Evolutionary conservation across 2,113 vertebrate species (phyloP).

Genomic region (Platichthys flesus): DNA sequence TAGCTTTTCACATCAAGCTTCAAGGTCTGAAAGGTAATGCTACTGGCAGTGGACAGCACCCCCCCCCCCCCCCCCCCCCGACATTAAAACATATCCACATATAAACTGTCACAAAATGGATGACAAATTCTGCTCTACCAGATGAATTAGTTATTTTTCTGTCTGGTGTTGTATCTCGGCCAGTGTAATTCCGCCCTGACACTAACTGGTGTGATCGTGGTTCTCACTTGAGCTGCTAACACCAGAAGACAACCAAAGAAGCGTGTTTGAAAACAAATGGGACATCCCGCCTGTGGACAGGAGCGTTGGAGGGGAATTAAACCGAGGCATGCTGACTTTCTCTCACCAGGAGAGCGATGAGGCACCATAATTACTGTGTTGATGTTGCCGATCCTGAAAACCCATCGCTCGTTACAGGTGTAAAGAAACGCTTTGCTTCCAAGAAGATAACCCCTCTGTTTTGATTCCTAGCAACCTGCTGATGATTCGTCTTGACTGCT

Average conservation of each 20-base stretch:
- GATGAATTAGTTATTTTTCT: constrained; percentile 1
- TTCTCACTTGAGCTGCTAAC: constrained; percentile 20
- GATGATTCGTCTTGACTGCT: constrained; percentile 24
- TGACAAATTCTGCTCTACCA: not conserved
- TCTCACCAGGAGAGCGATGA: constrained; percentile 48
- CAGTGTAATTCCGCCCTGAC: constrained; percentile 16
- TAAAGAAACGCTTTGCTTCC: constrained; percentile 27
- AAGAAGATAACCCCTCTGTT: constrained; percentile 30
- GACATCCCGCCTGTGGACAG: constrained; percentile 61
- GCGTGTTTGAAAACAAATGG: constrained; percentile 50
- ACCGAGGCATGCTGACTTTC: constrained; percentile 55
- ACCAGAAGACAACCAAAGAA: constrained; percentile 31
- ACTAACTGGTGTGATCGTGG: constrained; percentile 1
- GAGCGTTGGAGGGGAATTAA: constrained; percentile 67
- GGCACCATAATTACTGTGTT: constrained; percentile 58
- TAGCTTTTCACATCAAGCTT: constrained; percentile 20
- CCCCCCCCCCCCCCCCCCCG: not conserved
- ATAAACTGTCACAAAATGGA: not conserved
- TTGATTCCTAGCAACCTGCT: constrained; percentile 16
- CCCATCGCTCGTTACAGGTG: constrained; percentile 46
- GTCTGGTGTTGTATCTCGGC: not conserved
- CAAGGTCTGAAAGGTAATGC: constrained; percentile 9
- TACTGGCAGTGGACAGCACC: not conserved
- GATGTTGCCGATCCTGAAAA: constrained; percentile 38
- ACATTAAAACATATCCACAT: not conserved